Base-by-base conservation (phyloP, 2,888 invertebrate genomes). In the Saturnia pavonia region DNA sequence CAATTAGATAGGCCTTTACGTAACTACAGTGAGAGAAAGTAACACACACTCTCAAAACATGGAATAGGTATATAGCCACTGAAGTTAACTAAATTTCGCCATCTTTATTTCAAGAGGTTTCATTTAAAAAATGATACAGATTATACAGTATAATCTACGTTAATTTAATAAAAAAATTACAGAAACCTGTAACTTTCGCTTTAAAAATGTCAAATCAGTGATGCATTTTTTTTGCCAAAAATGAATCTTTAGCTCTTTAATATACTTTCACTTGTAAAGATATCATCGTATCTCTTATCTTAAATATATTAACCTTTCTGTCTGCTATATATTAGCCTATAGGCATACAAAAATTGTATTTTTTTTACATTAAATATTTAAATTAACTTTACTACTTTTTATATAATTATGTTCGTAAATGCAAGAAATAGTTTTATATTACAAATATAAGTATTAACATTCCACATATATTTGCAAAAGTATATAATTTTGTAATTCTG, bases 1-100 rank as follows among this genome's bases (percentile, higher is more conserved):
- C 7, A 63, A 63, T 34, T 40, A 63, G 63, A 63, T 63, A 63
- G 34, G 34, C 63, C 63, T 63, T 40, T 63, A 63, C 63, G 63
- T 40, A 63, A 63, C 40, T 40, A 6, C 4, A 34, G 14, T 19
- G 34, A 63, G 63, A 34, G 63, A 63, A 63, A 63, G 63, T 40
- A 25, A 25, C 22, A 25, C 57, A 1, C 25, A 22, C 7, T 16
- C 25, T n/a, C n/a, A n/a, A n/a, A n/a, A n/a, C n/a, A 25, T 57
- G 25, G 22, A 12, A 22, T 25, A 57, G 9, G 57, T 57, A 57
- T 0, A 22, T 54, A 54, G 22, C 54, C 22, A 57, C 54, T 57
- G 25, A 57, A 22, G 9, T 12, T 25, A 57, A 11, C 7, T 25
- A 4, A 1, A 9, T 57, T 9, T 57, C 12, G 22, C 22, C 6